Percentiles rank a stretch among this genome's conserved stretches.
Evolutionary conservation across 2,113 vertebrate species (phyloP).

Genomic region (Podilymbus podiceps): DNA sequence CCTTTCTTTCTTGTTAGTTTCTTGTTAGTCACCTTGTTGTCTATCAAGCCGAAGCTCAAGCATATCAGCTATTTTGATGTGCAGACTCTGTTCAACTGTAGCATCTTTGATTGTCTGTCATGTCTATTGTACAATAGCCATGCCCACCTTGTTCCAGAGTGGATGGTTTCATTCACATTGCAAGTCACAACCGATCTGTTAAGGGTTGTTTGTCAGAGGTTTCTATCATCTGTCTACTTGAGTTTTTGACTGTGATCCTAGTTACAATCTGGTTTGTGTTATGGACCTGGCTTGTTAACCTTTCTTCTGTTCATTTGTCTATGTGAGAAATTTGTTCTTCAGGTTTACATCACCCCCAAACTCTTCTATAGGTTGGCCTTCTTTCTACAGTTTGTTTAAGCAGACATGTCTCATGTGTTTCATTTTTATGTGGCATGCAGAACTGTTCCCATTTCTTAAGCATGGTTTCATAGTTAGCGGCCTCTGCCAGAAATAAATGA

Average conservation of each 20-base stretch:
- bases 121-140: background rate
- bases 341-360: background rate
- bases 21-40: background rate
- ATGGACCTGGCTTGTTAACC: background rate
- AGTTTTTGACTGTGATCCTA: background rate
- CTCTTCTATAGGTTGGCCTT: background rate
- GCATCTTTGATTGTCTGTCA: background rate
- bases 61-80: background rate
- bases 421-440: background rate
- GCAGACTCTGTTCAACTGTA: background rate
- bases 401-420: background rate
- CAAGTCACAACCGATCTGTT: background rate
- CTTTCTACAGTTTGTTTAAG: background rate
- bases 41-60: background rate
- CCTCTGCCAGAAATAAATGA: slow-evolving; percentile 1
- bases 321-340: background rate
- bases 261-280: background rate
- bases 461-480: background rate
- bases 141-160: background rate
- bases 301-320: background rate
- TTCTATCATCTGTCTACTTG: background rate
- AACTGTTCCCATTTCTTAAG: background rate
- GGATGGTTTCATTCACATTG: background rate
- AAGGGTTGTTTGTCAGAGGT: background rate
- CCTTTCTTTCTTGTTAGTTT: background rate